Base-by-base conservation (phyloP, 64 coral and sea anemone species). In the Trachythela sp. region DNA sequence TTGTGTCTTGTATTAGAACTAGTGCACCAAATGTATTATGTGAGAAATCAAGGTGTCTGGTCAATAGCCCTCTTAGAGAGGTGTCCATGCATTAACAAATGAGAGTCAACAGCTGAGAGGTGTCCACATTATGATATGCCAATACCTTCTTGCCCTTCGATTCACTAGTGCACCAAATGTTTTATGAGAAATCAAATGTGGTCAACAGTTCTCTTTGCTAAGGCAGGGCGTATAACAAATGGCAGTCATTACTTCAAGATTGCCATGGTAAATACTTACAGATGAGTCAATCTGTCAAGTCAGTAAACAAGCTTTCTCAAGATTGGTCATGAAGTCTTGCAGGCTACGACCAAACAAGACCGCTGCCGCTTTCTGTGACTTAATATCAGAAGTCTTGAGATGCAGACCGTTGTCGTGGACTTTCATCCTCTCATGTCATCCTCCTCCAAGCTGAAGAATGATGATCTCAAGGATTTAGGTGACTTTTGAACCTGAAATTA, bases 151-250 rank as follows among this genome's bases (percentile, higher is more conserved):
- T 77, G 17, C 17, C 71, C 36, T 32, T 13, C 36, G 4, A 0
- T 77, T 77, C 71, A 77, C 30, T 17, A 77, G 71, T 24, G 13
- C 31, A 77, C 13, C 29, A 38, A 77, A 77, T 77, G 71, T 77
- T 77, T 77, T 77, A 77, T 77, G 71, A 35, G 30, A 68, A 68
- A 68, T 68, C 59, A 68, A 68, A 68, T 68, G 59, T 68, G 7
- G 20, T 22, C 20, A 77, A 38, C 8, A 77, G 13, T 77, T 77
- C 71, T 77, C 36, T 77, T n/a, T 13, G 71, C 31, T 14, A 77
- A 2, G 26, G 36, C 26, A 2, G 20, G 13, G 9, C 71, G 71
- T n/a, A 77, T 77, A 13, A 77, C 71, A n/a, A 77, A 77, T 34
- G n/a, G 71, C 71, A 8, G 71, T 77, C 31, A 77, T 17, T 2